Percentiles rank a stretch among this genome's conserved stretches.
phyloP scores from a whole-genome alignment of 2,888 invertebrate genomes.

The Drosophila buzzatii region DNA sequence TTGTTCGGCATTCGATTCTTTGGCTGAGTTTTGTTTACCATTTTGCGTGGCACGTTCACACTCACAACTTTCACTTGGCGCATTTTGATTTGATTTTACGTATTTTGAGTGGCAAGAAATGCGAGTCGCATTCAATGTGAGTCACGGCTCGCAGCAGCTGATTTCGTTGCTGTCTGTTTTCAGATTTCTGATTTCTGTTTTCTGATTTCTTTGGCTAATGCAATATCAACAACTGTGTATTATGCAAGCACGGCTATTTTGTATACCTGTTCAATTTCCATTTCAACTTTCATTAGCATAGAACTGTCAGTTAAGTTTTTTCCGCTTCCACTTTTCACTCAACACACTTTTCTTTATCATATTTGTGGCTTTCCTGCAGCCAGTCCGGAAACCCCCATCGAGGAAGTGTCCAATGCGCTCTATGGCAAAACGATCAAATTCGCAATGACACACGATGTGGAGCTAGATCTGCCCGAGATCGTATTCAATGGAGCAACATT shows the following conservation, averaged over 20 bases:
- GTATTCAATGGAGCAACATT: slow-evolving; percentile 91
- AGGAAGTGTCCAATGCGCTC: slow-evolving; percentile 90
- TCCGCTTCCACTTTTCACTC: slow-evolving; percentile 22
- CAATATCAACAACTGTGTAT: slow-evolving; percentile 27
- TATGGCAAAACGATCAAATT: slow-evolving; percentile 90
- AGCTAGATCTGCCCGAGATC: slow-evolving; percentile 89
- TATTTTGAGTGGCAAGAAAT: slow-evolving; percentile 45
- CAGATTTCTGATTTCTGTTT: slow-evolving; percentile 45
- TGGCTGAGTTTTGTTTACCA: slow-evolving; percentile 72
- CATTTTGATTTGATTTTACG: slow-evolving; percentile 74
- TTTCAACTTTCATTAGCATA: slow-evolving; percentile 52
- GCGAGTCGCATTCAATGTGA: slow-evolving; percentile 61
- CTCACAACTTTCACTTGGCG: slow-evolving; percentile 71
- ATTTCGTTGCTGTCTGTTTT: slow-evolving; percentile 29
- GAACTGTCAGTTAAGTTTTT: slow-evolving; percentile 35
- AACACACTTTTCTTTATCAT: slow-evolving; percentile 6
- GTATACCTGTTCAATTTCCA: neutral
- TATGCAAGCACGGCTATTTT: slow-evolving; percentile 35
- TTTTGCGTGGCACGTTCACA: slow-evolving; percentile 66
- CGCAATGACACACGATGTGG: slow-evolving; percentile 91
- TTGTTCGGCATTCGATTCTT: slow-evolving; percentile 65
- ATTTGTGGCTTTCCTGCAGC: slow-evolving; percentile 24
- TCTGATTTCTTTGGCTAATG: slow-evolving; percentile 52
- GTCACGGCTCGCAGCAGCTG: slow-evolving; percentile 55
- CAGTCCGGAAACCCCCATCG: slow-evolving; percentile 87